Conservation (phyloP, 2,888 invertebrate species). For the Rhabditoides inermis region DNA sequence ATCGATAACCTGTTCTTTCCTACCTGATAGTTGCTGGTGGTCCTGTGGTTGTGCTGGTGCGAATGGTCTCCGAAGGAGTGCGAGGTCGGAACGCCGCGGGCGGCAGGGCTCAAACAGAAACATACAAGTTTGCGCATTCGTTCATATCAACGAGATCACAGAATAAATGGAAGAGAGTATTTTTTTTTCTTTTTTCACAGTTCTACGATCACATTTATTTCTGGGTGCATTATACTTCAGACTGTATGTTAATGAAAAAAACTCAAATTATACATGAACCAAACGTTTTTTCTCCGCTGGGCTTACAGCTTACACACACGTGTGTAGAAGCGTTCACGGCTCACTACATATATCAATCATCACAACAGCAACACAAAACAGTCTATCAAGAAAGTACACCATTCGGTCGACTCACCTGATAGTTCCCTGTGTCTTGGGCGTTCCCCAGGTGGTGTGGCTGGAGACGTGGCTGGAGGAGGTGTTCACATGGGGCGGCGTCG, state of each 20-base stretch:
- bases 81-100: constrained; percentile 28
- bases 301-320: too few species aligned
- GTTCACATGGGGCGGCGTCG: constrained; percentile 5
- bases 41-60: too few species aligned
- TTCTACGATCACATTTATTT: neutral
- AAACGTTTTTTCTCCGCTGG: too few species aligned
- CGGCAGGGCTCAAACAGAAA: constrained; percentile 27
- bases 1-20: too few species aligned
- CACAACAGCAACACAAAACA: too few species aligned
- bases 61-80: constrained; percentile 18
- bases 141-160: neutral
- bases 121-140: neutral
- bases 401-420: constrained; percentile 28
- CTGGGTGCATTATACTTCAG: neutral
- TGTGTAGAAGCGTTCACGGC: too few species aligned
- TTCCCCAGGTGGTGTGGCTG: constrained; percentile 2
- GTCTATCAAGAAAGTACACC: too few species aligned
- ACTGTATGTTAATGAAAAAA: neutral
- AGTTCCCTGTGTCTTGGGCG: constrained; percentile 30
- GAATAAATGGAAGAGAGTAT: too few species aligned
- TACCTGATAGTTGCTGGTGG: too few species aligned
- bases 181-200: neutral
- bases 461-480: constrained; percentile 1
- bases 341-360: too few species aligned
- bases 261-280: too few species aligned